Evolutionary conservation across 1,140 invertebrate genomes (phyloP), one percentile per base, ranked within the genome.

Genomic region (Lanistes nyassanus): DNA sequence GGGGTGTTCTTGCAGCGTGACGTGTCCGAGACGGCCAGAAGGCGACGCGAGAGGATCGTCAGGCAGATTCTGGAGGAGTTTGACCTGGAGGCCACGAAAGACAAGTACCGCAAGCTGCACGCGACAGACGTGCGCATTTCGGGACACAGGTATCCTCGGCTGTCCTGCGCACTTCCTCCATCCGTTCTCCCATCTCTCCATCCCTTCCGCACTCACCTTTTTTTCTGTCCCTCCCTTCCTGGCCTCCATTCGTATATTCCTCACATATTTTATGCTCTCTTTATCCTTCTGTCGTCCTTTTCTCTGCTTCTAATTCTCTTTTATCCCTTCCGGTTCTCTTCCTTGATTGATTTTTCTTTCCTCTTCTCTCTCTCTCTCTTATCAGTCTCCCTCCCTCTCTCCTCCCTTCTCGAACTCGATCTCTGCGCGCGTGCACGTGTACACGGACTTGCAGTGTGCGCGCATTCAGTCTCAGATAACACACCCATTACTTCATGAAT

Each of bases 31-130:
- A 36, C 36, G 56, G 56, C 74, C 47, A 75, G 56, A 31, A 47
- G 65, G 34, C 51, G 67, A 29, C 74, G 67, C 51, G 74, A 75
- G 37, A 36, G 67, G 65, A 56, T 75, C 13, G 36, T 75, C 39
- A 42, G 74, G 31, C 11, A 37, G 7, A 67, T 75, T 37, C 65
- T 75, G 34, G 51, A 75, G n/a, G 74, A 75, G 31, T 75, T 75
- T 34, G 65, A 75, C 51, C 34, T 75, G 26, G 74, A 75, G 26
- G n/a, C 34, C 4, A 75, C 74, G 6, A 75, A 67, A 51, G 21
- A 58, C 4, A 67, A 68, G 29, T 75, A 75, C 53, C 26, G 74
- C 3, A 58, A 58, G 31, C 37, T 56, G 0, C 29, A 72, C 26
- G 36, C 56, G 0, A 5, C 7, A 5, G 55, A 39, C 21, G n/a